Base-by-base conservation (phyloP, 2,888 invertebrate genomes). In the Strigamia transsilvanica region DNA sequence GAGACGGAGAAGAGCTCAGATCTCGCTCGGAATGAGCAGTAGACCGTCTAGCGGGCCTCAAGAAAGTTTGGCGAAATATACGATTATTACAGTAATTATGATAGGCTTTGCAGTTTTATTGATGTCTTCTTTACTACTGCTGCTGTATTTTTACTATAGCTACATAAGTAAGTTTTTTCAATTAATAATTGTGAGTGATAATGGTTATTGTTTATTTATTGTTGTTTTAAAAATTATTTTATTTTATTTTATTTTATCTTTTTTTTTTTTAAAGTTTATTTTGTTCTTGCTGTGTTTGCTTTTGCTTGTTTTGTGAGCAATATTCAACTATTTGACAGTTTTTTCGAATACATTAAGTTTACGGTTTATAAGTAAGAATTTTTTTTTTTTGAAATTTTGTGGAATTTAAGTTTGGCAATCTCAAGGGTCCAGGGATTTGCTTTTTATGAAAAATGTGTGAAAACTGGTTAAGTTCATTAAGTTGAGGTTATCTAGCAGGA, bases 41-140 rank as follows among this genome's bases (percentile, higher is more conserved):
- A n/a, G 15, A n/a, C 51, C 51, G 10, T 51, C 51, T 51, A 4
- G 5, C 3, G 10, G 5, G 2, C 51, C 51, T 6, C 13, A 3
- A 6, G 5, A 9, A 6, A n/a, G 15, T n/a, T 3, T n/a, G 4
- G n/a, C 51, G 15, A 51, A n/a, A 9, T 6, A 51, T n/a, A 51
- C 51, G 10, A 51, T 51, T 6, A 9, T 51, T n/a, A 51, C 51
- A 2, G 10, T 51, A 6, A 9, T 51, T 51, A 51, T 51, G 51
- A 51, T 51, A 6, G 51, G 15, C 3, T 51, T 51, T 51, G 51
- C 51, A 9, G 79, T 79, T 32, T n/a, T 79, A 32, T 34, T 79
- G 15, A 79, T 79, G 79, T 15, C 34, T 79, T 27, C 32, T 6
- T 38, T 79, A 32, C 18, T 79, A 6, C 34, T 79, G 34, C 79